A percentile compares a stretch with the other conserved stretches of the same genome.
Conservation (phyloP, 2,888 invertebrate species). For the Brachypterus glaber region DNA sequence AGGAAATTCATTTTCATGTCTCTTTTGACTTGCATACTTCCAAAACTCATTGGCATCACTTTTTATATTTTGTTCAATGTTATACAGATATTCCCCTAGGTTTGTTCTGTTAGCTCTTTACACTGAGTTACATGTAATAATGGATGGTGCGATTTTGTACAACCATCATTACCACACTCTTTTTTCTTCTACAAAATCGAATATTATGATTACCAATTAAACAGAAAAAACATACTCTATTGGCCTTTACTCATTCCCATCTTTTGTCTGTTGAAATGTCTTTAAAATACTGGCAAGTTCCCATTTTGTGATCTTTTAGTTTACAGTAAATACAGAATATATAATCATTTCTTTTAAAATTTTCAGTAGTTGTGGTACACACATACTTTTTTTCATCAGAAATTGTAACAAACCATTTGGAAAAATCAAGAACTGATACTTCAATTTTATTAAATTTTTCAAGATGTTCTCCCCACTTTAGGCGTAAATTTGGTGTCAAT, state of each 20-base stretch:
- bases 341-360: background rate
- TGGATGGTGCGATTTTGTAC: background rate
- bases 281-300: conserved; percentile 4
- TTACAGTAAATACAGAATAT: conserved; percentile 4
- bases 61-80: no score
- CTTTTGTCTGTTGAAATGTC: background rate
- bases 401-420: conserved; percentile 1
- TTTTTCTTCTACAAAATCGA: conserved; percentile 1
- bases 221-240: background rate
- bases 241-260: conserved; percentile 1
- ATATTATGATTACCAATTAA: background rate
- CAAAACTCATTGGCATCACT: no score
- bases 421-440: conserved; percentile 3
- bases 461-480: background rate
- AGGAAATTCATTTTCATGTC: no score
- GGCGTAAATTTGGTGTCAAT: background rate
- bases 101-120: no score
- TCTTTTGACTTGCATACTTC: no score
- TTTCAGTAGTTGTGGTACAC: background rate
- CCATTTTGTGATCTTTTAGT: conserved; percentile 1
- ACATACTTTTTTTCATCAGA: conserved; percentile 6
- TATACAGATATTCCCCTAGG: no score
- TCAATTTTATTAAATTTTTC: conserved; percentile 1
- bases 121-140: background rate
- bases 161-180: conserved; percentile 3